Evolutionary conservation across 2,797 vertebrate genomes (phyloP).

Genomic region (Peromyscus aztecus): DNA sequence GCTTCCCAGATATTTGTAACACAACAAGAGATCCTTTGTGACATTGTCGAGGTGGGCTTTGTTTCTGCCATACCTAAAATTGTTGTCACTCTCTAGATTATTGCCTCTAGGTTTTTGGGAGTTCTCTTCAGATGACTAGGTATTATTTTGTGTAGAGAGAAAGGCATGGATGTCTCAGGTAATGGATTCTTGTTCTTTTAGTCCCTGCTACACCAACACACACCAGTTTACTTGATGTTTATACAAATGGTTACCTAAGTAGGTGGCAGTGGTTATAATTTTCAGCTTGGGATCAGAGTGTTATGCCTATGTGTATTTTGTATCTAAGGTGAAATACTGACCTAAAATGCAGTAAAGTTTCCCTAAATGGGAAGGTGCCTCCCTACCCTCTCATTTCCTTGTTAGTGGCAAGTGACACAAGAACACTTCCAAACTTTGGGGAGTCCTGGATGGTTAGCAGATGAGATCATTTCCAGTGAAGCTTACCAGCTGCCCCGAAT

Average conservation of each 20-base stretch:
- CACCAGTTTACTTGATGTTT: neutral
- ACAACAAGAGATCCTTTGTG: neutral
- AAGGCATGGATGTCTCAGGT: neutral
- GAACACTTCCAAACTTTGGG: conserved; percentile 74
- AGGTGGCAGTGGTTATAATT: neutral
- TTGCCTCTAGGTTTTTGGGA: neutral
- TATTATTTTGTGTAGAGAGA: neutral
- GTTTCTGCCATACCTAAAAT: neutral
- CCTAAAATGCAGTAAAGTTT: conserved; percentile 51
- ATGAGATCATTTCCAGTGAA: conserved; percentile 77
- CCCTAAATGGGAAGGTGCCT: conserved; percentile 75
- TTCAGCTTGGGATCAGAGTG: conserved; percentile 35
- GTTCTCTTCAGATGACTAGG: neutral
- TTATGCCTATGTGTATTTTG: conserved; percentile 46
- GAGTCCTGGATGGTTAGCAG: conserved; percentile 60
- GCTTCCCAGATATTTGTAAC: neutral
- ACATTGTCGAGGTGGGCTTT: neutral
- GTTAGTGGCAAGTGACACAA: conserved; percentile 70
- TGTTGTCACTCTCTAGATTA: neutral
- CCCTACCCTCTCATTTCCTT: conserved; percentile 28
- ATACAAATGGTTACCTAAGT: neutral
- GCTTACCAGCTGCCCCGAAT: conserved; percentile 73
- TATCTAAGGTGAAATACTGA: conserved; percentile 59
- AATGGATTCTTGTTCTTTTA: neutral
- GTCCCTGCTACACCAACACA: neutral